A percentile compares a stretch with the other conserved stretches of the same genome.
These are phyloP conservation scores for Lepus oiostolus DNA, from an alignment of 2,797 vertebrate species.

Conservation along the genomic window DNA sequence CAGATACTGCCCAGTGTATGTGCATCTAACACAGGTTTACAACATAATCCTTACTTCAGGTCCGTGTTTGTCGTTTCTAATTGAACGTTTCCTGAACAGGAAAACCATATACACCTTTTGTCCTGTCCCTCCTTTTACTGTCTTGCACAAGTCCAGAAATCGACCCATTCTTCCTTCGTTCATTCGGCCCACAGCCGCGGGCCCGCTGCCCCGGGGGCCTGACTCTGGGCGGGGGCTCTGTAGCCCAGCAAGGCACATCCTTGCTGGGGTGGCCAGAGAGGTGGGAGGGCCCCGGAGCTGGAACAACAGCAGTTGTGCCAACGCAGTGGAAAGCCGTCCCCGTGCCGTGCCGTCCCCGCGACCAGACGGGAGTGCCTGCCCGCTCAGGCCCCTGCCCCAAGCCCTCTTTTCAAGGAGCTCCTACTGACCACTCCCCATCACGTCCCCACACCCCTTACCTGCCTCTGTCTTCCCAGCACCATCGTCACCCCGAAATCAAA, in stretches of 20 bases:
- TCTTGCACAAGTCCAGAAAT: not conserved
- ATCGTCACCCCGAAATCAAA: not conserved
- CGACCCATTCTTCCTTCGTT: not conserved
- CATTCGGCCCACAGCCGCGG: not conserved
- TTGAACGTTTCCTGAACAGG: not conserved
- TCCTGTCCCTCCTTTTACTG: not conserved
- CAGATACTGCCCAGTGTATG: not conserved
- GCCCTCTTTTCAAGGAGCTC: not conserved
- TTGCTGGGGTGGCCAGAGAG: not conserved
- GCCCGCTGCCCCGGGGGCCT: not conserved
- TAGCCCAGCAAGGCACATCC: not conserved
- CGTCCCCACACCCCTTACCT: not conserved
- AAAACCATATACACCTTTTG: not conserved
- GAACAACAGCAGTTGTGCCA: not conserved
- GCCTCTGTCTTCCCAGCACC: not conserved
- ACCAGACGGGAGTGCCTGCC: not conserved
- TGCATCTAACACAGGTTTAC: not conserved
- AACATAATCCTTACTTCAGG: not conserved
- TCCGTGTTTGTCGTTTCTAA: not conserved
- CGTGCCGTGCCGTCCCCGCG: too few relatives aligned
- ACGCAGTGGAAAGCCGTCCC: accelerated
- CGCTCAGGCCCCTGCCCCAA: not conserved
- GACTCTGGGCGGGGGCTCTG: not conserved
- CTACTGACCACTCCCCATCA: not conserved
- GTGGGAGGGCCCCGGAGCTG: not conserved